These are phyloP conservation scores for Bombus difficillimus DNA, from an alignment of 1,140 invertebrate species.

Conservation along the genomic window DNA sequence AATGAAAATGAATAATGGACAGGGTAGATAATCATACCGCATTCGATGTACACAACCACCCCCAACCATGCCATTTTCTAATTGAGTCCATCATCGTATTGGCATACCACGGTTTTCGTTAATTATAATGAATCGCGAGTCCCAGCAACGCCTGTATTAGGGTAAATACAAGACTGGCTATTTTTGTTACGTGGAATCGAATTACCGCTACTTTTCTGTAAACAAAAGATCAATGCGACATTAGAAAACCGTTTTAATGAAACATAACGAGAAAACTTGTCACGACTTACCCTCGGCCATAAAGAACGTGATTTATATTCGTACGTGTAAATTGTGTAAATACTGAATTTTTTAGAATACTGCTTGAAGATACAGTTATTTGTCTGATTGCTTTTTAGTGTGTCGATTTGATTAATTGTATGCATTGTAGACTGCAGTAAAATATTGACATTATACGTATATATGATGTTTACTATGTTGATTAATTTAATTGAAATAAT, in stretches of 20 bases:
- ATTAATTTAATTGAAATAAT: not conserved
- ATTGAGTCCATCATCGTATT: slow-evolving; percentile 55
- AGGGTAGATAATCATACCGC: slow-evolving; percentile 47
- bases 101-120: slow-evolving; percentile 46
- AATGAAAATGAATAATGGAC: slow-evolving; percentile 64
- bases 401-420: not conserved
- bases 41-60: slow-evolving; percentile 6
- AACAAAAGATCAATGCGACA: not conserved
- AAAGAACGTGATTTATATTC: not conserved
- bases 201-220: not conserved
- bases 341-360: not conserved
- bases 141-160: not conserved
- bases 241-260: slow-evolving; percentile 14
- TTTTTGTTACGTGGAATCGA: slow-evolving; percentile 11
- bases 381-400: not conserved
- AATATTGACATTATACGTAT: not conserved
- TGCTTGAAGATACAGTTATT: not conserved
- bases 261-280: not conserved
- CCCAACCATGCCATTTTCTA: slow-evolving; percentile 50
- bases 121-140: slow-evolving; percentile 52
- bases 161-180: slow-evolving; percentile 5
- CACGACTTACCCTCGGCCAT: too few relatives aligned
- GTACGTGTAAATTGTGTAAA: not conserved
- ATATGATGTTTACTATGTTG: not conserved
- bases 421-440: too few relatives aligned